Evolutionary conservation across 2,888 invertebrate genomes (phyloP), one percentile per base, ranked within the genome.

Genomic region (Zaprionus obscuricornis): DNA sequence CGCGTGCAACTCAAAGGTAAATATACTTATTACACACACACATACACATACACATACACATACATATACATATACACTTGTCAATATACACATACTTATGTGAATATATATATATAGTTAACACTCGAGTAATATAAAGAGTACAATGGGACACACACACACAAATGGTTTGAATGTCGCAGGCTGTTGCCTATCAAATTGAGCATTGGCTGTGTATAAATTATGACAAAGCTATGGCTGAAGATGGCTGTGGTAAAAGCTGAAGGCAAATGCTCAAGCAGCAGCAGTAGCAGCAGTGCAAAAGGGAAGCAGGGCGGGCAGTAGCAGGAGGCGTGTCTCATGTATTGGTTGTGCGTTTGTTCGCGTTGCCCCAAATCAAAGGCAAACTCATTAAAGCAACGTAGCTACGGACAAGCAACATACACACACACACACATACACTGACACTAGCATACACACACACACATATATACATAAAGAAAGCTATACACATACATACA

Each of bases 311-410:
- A 8, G 4, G 2, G 3, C 5, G 4, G 36, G n/a, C 16, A 10
- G 5, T 10, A 18, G 33, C 13, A 7, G 49, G 37, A 31, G 1
- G 0, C 33, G 37, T 22, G 17, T 22, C 11, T 47, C 34, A 29
- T 52, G 58, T 54, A 56, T 74, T 68, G 65, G 55, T 58, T 74
- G 47, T 47, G 74, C 65, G 64, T 47, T 20, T 50, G 46, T 36
- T 64, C 56, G 65, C 52, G 49, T 40, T 67, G 66, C 34, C 63
- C 74, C 77, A 81, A 77, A 77, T 77, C 76, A 77, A 77, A 81
- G 76, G 81, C 81, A 77, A 77, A 74, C 81, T 77, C 76, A 77
- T 77, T 81, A 77, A 79, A 74, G 71, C 63, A 58, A 51, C 58
- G 24, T 14, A 49, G 36, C 47, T 43, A 49, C 49, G 18, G 39